Conservation (phyloP, 23 tunicate species). For the Ascidia mentula region DNA sequence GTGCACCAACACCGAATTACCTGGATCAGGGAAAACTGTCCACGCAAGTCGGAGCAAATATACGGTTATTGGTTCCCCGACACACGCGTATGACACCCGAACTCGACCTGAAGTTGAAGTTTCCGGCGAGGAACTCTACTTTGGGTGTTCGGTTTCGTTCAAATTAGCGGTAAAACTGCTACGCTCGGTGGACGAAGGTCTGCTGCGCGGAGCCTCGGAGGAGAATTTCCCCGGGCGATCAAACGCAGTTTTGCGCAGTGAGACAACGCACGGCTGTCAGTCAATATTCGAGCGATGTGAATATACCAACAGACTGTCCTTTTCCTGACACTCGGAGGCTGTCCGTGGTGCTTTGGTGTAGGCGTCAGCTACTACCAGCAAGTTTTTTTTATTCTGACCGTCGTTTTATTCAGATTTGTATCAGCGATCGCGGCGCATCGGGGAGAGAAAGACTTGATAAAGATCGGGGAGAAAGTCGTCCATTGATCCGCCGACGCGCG, state of each 20-base stretch:
- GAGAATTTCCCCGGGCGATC: slow-evolving; percentile 7
- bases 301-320: too few species aligned
- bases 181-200: not conserved
- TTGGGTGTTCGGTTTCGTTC: not conserved
- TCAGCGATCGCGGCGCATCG: not conserved
- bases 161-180: not conserved
- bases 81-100: not conserved
- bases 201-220: not conserved
- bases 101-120: not conserved
- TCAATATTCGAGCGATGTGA: not conserved
- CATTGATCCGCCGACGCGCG: slow-evolving; percentile 8
- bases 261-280: not conserved
- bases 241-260: not conserved
- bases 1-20: slow-evolving; percentile 2
- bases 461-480: slow-evolving; percentile 7
- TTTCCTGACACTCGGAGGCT: too few species aligned
- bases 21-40: not conserved
- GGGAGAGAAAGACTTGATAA: not conserved
- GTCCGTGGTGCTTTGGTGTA: too few species aligned
- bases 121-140: not conserved
- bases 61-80: not conserved
- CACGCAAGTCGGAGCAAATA: not conserved
- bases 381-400: not conserved
- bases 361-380: not conserved
- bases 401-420: not conserved